phyloP scores from a whole-genome alignment of 1,140 invertebrate species.

The Pantala flavescens region DNA sequence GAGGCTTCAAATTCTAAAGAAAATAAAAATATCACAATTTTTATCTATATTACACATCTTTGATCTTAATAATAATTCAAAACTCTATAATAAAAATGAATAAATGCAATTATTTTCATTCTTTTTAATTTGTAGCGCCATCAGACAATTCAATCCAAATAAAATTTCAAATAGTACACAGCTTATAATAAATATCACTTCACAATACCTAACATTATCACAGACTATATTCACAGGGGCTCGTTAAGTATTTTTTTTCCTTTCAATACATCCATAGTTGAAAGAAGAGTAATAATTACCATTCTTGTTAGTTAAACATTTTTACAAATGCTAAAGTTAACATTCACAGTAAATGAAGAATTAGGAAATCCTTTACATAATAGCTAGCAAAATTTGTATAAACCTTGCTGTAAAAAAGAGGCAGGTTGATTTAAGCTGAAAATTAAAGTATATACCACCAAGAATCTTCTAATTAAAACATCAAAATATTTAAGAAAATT shows the following conservation, averaged over 20 bases:
- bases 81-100: neutral
- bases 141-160: constrained; percentile 2
- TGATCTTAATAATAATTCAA: no score
- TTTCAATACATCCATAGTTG: neutral
- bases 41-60: no score
- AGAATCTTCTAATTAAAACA: neutral
- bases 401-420: no score
- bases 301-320: neutral
- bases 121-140: neutral
- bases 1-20: no score
- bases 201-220: constrained; percentile 10
- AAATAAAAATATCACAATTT: no score
- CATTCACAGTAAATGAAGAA: neutral
- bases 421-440: no score
- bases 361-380: no score
- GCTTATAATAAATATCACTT: constrained; percentile 8
- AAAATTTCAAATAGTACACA: neutral
- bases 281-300: neutral
- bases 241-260: neutral
- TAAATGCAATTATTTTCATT: neutral
- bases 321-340: neutral
- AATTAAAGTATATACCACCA: neutral
- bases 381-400: no score
- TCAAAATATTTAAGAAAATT: neutral
- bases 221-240: constrained; percentile 8